Evolutionary conservation across 2,113 vertebrate species (phyloP).

Genomic region (Herpetotheres cachinnans): DNA sequence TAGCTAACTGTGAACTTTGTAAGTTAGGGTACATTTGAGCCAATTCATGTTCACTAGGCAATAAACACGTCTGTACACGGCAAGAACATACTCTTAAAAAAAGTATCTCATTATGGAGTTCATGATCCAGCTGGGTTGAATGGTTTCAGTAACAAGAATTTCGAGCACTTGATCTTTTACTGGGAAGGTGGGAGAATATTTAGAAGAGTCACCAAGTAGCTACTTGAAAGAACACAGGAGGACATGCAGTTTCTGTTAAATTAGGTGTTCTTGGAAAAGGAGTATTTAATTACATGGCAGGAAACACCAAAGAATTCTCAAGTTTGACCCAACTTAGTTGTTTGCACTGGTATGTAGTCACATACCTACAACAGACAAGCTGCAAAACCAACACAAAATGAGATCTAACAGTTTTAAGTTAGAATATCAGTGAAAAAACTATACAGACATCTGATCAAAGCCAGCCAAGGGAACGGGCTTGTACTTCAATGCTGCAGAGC

Average conservation of each 20-base stretch:
- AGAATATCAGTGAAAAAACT: neutral
- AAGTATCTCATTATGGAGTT: neutral
- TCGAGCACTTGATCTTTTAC: neutral
- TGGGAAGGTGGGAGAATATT: neutral
- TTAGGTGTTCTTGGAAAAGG: constrained; percentile 13
- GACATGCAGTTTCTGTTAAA: constrained; percentile 7
- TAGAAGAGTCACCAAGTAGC: constrained; percentile 14
- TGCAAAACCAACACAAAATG: constrained; percentile 46
- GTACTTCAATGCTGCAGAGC: neutral
- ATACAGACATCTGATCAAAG: constrained; percentile 36
- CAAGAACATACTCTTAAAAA: neutral
- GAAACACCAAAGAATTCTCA: constrained; percentile 20
- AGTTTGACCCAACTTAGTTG: constrained; percentile 20
- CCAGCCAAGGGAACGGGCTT: neutral
- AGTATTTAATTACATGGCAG: constrained; percentile 15
- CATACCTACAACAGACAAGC: constrained; percentile 8
- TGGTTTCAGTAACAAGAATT: neutral
- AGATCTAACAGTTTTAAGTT: constrained; percentile 1
- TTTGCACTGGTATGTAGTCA: neutral
- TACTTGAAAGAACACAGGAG: constrained; percentile 6
- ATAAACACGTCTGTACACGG: neutral
- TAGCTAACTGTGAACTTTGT: neutral
- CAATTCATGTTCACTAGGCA: neutral
- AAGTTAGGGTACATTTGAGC: neutral
- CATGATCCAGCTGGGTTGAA: neutral